phyloP scores from a whole-genome alignment of 2,797 vertebrate genomes.

The Peromyscus attwateri region DNA sequence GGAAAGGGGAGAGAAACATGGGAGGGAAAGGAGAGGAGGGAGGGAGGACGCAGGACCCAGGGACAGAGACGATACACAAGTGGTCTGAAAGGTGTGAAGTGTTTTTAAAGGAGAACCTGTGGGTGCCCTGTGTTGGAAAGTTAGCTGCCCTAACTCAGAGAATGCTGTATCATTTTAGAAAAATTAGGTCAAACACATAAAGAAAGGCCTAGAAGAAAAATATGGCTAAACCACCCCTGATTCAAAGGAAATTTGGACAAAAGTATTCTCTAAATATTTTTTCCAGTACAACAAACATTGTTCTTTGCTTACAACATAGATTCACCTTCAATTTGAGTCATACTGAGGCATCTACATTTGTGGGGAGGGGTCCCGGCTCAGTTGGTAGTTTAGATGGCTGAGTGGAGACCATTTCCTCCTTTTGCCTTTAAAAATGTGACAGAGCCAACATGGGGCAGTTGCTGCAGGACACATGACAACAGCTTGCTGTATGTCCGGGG shows the following conservation, averaged over 20 bases:
- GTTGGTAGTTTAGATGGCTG: not conserved
- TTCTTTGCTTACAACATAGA: not conserved
- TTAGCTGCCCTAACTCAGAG: not conserved
- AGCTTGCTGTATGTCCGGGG: not conserved
- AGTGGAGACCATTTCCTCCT: not conserved
- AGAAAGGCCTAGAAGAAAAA: constrained; percentile 45
- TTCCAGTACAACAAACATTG: not conserved
- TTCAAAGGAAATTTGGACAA: constrained; percentile 40
- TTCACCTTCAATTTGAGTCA: not conserved
- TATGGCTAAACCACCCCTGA: not conserved
- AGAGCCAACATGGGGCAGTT: not conserved
- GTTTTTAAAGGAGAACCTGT: not conserved
- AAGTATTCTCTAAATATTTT: constrained; percentile 35
- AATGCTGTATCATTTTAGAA: constrained; percentile 27
- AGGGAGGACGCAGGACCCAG: rapidly evolving
- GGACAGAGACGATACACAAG: not conserved
- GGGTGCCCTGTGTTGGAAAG: not conserved
- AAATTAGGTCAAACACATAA: not conserved
- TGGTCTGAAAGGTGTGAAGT: not conserved
- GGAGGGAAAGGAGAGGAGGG: not conserved
- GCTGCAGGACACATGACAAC: not conserved
- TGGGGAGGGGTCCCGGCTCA: not conserved
- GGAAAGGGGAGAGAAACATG: no score
- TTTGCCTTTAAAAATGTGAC: not conserved
- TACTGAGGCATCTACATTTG: not conserved